Evolutionary conservation across 2,113 vertebrate species (phyloP), one percentile per base, ranked within the genome.

Genomic region (Gavia stellata): DNA sequence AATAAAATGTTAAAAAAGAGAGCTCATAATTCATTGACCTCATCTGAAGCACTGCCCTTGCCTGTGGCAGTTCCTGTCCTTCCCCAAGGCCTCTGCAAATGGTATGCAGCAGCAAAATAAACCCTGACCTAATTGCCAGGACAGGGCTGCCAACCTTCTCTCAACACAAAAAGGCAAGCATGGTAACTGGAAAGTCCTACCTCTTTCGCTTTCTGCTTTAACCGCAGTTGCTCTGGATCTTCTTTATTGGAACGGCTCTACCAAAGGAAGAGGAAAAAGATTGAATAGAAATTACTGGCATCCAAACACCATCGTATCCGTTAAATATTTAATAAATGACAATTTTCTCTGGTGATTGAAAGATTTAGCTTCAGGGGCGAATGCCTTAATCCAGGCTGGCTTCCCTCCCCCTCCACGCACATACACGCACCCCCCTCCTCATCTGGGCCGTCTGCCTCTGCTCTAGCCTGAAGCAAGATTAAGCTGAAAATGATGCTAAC

Each of bases 201-300:
- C 98, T 98, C 99, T 98, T 99, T 99, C 23, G 98, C 99, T 97
- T 98, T 99, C 97, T 99, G 99, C 98, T 98, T 99, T 88, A 99
- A 98, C 96, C 98, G 98, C 97, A 99, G 98, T 91, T 98, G 98
- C 90, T 99, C 98, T 75, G 99, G 99, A 97, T 99, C 99, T 92
- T 99, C 99, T 86, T 98, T 98, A 98, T 98, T 98, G 53, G 98
- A 98, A 95, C 98, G 99, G 98, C 99, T 99, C 99, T 99, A 98
- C 97, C 98, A 97, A 98, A 98, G 97, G 95, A 98, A 98, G 92
- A 96, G 63, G 73, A 89, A 80, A 98, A 96, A 97, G 83, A 95
- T 38, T 93, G 97, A 97, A 96, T 7, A 97, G 94, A 97, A 98
- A 97, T 97, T 95, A 96, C 88, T 86, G 95, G 94, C 91, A 80